Evolutionary conservation across 2,888 invertebrate genomes (phyloP), one percentile per base, ranked within the genome.

Genomic region (Lamproptera curius): DNA sequence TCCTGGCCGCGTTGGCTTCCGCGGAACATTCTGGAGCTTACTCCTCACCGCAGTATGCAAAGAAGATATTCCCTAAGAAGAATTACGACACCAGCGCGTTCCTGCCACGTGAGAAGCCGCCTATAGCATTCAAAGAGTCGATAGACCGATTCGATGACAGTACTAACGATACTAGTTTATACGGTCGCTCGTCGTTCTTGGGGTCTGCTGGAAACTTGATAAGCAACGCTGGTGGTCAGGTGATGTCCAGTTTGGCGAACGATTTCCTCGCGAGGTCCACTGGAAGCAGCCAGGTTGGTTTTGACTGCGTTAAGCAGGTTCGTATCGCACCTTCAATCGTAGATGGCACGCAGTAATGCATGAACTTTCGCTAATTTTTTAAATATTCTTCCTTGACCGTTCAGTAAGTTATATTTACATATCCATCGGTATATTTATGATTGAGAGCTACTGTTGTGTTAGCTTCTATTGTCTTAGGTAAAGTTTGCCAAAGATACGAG

Each of bases 181-280:
- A 76, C 34, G 79, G 70, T 2, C 62, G 82, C 31, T 76, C 85
- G 0, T 76, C 84, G 10, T 73, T 88, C 16, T 54, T 87, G 49
- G 79, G 79, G 10, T 63, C 77, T 0, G 88, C 87, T 34, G 78
- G 87, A 1, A 81, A 65, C 46, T 83, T 88, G 51, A 62, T 88
- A 2, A 81, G 75, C 51, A 78, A 82, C 3, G 72, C 85, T 0
- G 87, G 88, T 8, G 86, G 89, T 0, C 89, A 90, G 52, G 81
- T 91, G 58, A 70, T 91, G 65, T 81, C 89, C 1, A 89, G 89
- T 48, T 74, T 92, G 53, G 93, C 93, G 1, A 92, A 89, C 67
- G 92, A 93, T 65, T 85, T 93, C 61, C 85, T 93, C 16, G 90
- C 91, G 52, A 89, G 93, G 62, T 92, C 93, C 0, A 89, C 91